A percentile compares a stretch with the other conserved stretches of the same genome.
Conservation (phyloP, 2,888 invertebrate species). For the Ophion slaviceki region DNA sequence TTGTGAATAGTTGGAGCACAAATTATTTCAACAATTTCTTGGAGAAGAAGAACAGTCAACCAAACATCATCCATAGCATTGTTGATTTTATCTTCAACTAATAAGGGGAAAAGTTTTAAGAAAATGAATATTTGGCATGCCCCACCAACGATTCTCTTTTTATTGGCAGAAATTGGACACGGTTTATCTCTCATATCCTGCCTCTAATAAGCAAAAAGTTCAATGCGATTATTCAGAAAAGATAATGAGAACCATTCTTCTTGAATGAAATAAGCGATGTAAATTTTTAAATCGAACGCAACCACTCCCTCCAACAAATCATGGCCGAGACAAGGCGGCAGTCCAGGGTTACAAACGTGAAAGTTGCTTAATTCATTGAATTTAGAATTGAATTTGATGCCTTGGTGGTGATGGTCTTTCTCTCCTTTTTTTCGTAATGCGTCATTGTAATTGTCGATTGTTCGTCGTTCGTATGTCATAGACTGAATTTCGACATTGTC, state of each 20-base stretch:
- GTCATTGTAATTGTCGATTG: constrained; percentile 10
- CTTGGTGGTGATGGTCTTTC: constrained; percentile 45
- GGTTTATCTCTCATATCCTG: constrained; percentile 50
- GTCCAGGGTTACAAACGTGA: constrained; percentile 70
- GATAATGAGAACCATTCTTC: constrained; percentile 50
- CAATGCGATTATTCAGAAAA: constrained; percentile 33
- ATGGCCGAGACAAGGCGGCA: constrained; percentile 74
- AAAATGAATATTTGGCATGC: constrained; percentile 61
- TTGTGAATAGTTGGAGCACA: constrained; percentile 55
- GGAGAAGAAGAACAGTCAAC: constrained; percentile 48
- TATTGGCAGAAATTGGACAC: constrained; percentile 5
- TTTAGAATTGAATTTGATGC: constrained; percentile 71
- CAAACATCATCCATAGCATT: constrained; percentile 48
- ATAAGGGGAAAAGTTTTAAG: constrained; percentile 50
- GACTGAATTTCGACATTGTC: neutral
- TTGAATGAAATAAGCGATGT: constrained; percentile 61
- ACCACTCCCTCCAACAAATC: constrained; percentile 72
- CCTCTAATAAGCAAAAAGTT: constrained; percentile 45
- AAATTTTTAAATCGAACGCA: constrained; percentile 67
- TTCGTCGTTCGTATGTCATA: neutral
- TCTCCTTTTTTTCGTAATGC: constrained; percentile 8
- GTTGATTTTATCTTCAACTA: constrained; percentile 53
- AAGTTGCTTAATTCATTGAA: constrained; percentile 70
- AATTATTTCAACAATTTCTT: constrained; percentile 62
- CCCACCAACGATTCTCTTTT: constrained; percentile 40